Evolutionary conservation across 2,888 invertebrate genomes (phyloP).

Genomic region (Ochlodes sylvanus): DNA sequence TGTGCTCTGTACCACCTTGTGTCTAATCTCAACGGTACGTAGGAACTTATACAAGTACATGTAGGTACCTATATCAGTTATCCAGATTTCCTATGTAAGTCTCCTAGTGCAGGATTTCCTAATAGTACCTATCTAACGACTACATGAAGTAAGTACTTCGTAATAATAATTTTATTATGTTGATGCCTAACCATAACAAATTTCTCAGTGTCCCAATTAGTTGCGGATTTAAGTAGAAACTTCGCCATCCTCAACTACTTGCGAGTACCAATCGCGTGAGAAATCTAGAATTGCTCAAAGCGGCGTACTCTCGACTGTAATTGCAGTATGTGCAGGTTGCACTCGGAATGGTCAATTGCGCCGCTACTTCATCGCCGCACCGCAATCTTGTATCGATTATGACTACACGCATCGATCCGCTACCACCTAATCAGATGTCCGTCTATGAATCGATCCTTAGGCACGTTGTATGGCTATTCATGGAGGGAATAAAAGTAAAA

Average conservation of each 20-base stretch:
- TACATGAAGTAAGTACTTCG: slow-evolving; percentile 20
- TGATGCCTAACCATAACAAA: slow-evolving; percentile 43
- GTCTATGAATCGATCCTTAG: slow-evolving; percentile 31
- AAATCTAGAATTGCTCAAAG: slow-evolving; percentile 65
- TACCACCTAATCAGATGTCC: slow-evolving; percentile 40
- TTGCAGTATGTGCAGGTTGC: slow-evolving; percentile 63
- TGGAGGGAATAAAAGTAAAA: slow-evolving; percentile 26
- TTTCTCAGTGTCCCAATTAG: slow-evolving; percentile 51
- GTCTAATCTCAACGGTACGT: no score
- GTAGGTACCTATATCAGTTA: no score
- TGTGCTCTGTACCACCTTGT: no score
- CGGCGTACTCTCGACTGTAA: slow-evolving; percentile 63
- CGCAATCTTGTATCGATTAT: slow-evolving; percentile 75
- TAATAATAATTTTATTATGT: slow-evolving; percentile 46
- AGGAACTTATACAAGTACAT: no score
- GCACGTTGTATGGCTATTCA: slow-evolving; percentile 22
- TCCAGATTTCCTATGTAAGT: not conserved
- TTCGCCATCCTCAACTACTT: slow-evolving; percentile 42
- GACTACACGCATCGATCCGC: slow-evolving; percentile 59
- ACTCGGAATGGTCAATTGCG: slow-evolving; percentile 57
- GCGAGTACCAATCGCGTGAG: slow-evolving; percentile 63
- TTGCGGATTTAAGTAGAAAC: slow-evolving; percentile 49
- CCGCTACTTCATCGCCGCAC: slow-evolving; percentile 56
- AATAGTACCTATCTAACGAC: slow-evolving; percentile 22
- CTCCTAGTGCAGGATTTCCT: not conserved